These are phyloP conservation scores for Ptilonorhynchus violaceus DNA, from an alignment of 2,113 vertebrate species.

Conservation along the genomic window DNA sequence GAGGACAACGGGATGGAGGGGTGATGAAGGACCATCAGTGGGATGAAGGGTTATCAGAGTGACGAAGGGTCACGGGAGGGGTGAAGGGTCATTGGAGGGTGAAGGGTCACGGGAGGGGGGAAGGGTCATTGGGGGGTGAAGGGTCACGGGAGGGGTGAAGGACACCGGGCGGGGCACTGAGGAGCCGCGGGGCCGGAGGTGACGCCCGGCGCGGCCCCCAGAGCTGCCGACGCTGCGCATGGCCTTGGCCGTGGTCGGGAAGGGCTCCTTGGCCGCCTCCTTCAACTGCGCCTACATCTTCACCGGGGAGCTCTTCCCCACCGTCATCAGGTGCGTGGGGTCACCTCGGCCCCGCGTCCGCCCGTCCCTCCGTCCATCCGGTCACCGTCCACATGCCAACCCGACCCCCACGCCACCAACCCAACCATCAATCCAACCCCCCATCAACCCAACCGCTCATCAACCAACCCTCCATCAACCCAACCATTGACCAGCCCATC, in stretches of 20 bases:
- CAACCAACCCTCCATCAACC: neutral
- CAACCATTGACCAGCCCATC: neutral
- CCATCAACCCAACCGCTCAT: neutral
- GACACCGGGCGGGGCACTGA: fast-evolving
- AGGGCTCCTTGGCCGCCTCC: constrained; percentile 78
- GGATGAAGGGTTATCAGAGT: no score
- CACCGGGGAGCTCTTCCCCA: constrained; percentile 68
- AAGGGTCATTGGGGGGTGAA: neutral
- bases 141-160: neutral
- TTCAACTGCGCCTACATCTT: constrained; percentile 77
- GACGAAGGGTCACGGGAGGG: neutral
- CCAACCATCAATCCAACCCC: neutral
- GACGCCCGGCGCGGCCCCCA: neutral
- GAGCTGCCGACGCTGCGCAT: constrained; percentile 74
- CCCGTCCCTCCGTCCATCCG: fast-evolving
- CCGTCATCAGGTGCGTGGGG: constrained; percentile 53
- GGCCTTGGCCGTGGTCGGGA: constrained; percentile 77
- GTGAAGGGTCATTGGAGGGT: neutral
- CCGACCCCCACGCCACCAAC: no score
- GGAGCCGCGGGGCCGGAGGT: neutral
- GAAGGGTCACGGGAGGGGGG: neutral
- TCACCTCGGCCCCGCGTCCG: fast-evolving
- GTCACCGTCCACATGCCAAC: no score
- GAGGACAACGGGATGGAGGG: neutral
- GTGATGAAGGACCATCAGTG: no score